Conservation (phyloP, 35 echinoderm and acorn worm genomes). For the Apostichopus japonicus region DNA sequence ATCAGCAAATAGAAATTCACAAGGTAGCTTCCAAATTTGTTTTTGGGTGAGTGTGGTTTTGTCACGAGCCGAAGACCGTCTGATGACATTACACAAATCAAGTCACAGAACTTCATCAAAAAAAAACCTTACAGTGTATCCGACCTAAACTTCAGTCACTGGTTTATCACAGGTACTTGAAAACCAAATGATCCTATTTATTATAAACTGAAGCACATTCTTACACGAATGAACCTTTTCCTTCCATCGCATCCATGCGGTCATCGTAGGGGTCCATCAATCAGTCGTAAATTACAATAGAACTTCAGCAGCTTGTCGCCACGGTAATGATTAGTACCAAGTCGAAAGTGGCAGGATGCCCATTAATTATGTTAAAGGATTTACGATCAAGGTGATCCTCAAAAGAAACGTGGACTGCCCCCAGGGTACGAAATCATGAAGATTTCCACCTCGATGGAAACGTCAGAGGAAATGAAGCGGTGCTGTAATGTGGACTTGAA, state of each 20-base stretch:
- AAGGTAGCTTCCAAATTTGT: too few species aligned
- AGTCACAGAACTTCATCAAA: too few species aligned
- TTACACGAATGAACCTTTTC: background rate
- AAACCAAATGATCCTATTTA: background rate
- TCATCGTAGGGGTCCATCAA: constrained; percentile 8
- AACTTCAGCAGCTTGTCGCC: background rate
- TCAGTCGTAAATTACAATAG: constrained; percentile 5
- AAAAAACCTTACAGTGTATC: too few species aligned
- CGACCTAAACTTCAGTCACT: background rate
- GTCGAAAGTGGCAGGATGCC: constrained; percentile 29
- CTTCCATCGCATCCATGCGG: background rate
- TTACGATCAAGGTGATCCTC: background rate
- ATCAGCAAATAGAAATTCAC: too few species aligned
- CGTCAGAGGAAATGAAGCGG: too few species aligned
- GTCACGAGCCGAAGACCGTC: too few species aligned
- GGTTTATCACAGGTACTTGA: background rate
- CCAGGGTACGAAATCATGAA: background rate
- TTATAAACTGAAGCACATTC: background rate
- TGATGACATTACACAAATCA: too few species aligned
- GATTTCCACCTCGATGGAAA: background rate
- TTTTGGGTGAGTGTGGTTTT: too few species aligned
- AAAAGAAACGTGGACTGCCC: background rate
- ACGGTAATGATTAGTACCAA: background rate
- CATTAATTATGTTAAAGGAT: constrained; percentile 27
- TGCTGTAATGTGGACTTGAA: too few species aligned